These are phyloP conservation scores for Rhabdomys pumilio DNA, from an alignment of 2,797 vertebrate species.

Conservation along the genomic window DNA sequence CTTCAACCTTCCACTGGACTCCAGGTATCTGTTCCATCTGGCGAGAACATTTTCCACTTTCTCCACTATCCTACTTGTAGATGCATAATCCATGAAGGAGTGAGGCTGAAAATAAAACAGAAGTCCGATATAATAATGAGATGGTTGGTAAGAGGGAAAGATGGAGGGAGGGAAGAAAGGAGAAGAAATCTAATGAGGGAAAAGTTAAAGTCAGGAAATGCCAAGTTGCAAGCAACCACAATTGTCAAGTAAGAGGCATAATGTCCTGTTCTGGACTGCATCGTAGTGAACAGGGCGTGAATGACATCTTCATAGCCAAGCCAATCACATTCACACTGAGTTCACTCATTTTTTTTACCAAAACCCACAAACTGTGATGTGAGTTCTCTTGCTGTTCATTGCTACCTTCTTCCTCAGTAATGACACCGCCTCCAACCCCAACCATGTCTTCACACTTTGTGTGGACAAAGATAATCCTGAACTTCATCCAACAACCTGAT, in stretches of 20 bases:
- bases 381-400: neutral
- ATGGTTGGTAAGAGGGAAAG: neutral
- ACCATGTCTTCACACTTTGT: neutral
- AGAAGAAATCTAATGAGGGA: neutral
- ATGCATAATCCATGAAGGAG: neutral
- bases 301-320: neutral
- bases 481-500: neutral
- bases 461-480: neutral
- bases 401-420: neutral
- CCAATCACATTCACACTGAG: neutral
- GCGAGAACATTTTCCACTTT: neutral
- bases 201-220: neutral
- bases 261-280: neutral
- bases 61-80: neutral
- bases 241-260: neutral
- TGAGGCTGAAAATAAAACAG: neutral
- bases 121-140: neutral
- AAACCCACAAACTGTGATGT: neutral
- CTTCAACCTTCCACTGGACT: neutral
- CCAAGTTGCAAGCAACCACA: neutral
- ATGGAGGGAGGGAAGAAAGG: neutral
- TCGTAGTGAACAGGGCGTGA: neutral
- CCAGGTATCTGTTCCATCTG: neutral
- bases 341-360: too few species aligned
- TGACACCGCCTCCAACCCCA: neutral